Evolutionary conservation across 2,113 vertebrate genomes (phyloP).

Genomic region (Sceloporus tristichus): DNA sequence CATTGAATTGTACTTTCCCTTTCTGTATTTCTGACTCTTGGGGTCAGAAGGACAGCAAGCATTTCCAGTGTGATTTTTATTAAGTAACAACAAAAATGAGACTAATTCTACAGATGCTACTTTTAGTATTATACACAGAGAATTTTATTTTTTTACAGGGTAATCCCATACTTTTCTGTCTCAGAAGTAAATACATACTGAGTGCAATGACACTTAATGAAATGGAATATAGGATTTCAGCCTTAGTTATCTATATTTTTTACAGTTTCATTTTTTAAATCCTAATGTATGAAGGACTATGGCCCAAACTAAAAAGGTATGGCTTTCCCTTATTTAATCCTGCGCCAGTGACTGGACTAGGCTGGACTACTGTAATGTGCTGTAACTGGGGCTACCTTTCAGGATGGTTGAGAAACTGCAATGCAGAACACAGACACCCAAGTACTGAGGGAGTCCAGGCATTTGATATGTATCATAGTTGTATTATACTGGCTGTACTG

Average conservation of each 20-base stretch:
- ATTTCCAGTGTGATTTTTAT: slow-evolving; percentile 63
- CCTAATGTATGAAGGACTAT: not conserved
- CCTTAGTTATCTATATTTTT: not conserved
- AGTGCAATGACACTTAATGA: not conserved
- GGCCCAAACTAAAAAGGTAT: not conserved
- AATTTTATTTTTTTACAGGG: not conserved
- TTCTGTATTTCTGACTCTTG: slow-evolving; percentile 66
- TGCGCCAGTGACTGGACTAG: not conserved
- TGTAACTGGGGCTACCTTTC: too few species aligned
- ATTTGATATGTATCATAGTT: not conserved
- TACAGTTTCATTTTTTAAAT: not conserved
- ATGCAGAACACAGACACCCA: not conserved
- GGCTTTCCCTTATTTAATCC: not conserved
- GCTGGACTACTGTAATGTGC: not conserved
- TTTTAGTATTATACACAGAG: slow-evolving; percentile 5
- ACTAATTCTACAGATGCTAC: slow-evolving; percentile 44
- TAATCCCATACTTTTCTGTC: not conserved
- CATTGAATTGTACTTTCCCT: slow-evolving; percentile 76
- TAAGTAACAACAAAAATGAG: slow-evolving; percentile 59
- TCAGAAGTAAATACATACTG: not conserved
- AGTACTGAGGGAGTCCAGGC: not conserved
- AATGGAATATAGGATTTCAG: not conserved
- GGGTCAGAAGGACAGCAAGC: slow-evolving; percentile 66
- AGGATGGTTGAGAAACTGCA: not conserved
- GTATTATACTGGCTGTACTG: not conserved